Conservation (phyloP, 2,113 vertebrate species). For the Turdus rufiventris region DNA sequence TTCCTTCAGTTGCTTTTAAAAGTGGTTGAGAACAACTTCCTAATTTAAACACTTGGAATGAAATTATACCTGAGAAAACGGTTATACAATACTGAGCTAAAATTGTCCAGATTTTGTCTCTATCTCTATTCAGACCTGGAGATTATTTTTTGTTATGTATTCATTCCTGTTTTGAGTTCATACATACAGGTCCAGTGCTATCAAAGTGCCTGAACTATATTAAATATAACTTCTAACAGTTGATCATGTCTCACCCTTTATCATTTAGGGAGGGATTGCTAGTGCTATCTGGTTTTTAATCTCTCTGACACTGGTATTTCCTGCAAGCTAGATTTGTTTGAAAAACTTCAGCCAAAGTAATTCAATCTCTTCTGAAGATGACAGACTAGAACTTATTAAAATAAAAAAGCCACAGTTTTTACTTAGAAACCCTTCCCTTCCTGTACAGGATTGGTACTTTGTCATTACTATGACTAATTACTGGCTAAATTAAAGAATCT, state of each 20-base stretch:
- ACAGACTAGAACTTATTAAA: background rate
- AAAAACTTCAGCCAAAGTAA: background rate
- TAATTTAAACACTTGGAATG: background rate
- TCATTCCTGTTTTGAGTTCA: background rate
- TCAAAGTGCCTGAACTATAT: background rate
- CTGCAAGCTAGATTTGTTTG: background rate
- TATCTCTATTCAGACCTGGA: background rate
- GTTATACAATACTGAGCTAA: background rate
- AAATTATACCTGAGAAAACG: background rate
- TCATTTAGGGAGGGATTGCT: background rate
- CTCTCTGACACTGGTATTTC: background rate
- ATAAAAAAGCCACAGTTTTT: background rate
- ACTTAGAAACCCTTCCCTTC: background rate
- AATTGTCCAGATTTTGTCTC: background rate
- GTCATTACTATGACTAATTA: background rate
- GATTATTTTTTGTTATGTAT: background rate
- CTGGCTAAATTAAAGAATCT: background rate
- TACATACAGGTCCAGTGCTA: background rate
- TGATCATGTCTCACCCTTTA: background rate
- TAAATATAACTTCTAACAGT: background rate
- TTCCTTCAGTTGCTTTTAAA: background rate
- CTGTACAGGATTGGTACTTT: background rate
- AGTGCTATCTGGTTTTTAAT: background rate
- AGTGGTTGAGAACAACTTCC: background rate
- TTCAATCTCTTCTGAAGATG: background rate